These are phyloP conservation scores for Rhagonycha lutea DNA, from an alignment of 2,888 invertebrate genomes.

Conservation along the genomic window DNA sequence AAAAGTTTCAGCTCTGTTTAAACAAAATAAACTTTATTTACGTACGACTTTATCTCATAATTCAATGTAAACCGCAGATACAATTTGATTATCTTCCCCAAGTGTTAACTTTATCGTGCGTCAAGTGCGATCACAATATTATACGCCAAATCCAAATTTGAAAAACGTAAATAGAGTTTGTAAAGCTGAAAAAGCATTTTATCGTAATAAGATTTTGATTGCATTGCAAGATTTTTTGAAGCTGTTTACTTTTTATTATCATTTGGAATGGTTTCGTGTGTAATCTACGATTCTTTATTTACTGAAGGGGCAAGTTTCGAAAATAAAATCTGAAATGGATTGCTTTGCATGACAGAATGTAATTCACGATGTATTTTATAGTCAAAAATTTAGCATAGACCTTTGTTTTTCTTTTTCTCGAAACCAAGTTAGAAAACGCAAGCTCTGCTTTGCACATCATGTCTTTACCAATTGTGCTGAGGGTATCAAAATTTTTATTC, in stretches of 20 bases:
- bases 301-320: not conserved
- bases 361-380: not conserved
- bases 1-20: not conserved
- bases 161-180: not conserved
- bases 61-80: slow-evolving; percentile 11
- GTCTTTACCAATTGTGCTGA: not conserved
- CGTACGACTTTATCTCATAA: not conserved
- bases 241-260: not conserved
- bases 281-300: not conserved
- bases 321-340: not conserved
- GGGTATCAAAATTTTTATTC: not conserved
- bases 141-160: not conserved
- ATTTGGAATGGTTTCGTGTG: not conserved
- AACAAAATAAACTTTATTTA: not conserved
- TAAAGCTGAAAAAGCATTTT: not conserved
- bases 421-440: not conserved
- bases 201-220: not conserved
- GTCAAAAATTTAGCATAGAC: not conserved
- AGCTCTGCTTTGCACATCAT: not conserved
- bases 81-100: slow-evolving; percentile 4
- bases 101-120: slow-evolving; percentile 13
- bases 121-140: not conserved
- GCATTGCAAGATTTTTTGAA: not conserved
- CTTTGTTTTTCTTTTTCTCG: not conserved
- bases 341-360: not conserved